These are phyloP conservation scores for Enteromius anoplus DNA, from an alignment of 2,797 vertebrate genomes.

Conservation along the genomic window DNA sequence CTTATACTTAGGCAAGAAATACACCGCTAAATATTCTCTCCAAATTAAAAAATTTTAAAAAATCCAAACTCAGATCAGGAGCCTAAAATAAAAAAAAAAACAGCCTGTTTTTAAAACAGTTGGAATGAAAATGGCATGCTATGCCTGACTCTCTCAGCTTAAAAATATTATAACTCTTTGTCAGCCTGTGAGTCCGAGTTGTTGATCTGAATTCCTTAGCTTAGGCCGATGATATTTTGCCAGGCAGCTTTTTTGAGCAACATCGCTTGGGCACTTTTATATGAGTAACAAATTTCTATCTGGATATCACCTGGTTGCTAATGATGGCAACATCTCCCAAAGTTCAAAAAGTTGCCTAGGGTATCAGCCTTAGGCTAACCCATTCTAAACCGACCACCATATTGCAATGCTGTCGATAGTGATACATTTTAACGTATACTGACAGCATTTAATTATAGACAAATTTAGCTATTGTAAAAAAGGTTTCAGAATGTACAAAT, in stretches of 20 bases:
- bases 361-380: not conserved
- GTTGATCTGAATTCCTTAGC: too few species aligned
- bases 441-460: not conserved
- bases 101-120: not conserved
- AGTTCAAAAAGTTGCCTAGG: too few species aligned
- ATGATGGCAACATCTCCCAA: too few species aligned
- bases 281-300: too few species aligned
- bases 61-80: not conserved
- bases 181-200: not conserved
- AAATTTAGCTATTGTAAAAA: not conserved
- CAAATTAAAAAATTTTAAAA: not conserved
- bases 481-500: not conserved
- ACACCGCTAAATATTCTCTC: not conserved
- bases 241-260: too few species aligned
- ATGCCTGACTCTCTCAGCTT: not conserved
- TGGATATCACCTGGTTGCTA: too few species aligned
- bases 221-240: too few species aligned
- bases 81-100: not conserved
- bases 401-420: not conserved
- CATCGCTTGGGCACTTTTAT: too few species aligned
- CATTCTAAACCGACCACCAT: not conserved
- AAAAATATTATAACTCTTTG: not conserved
- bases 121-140: conserved; percentile 7
- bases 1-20: not conserved
- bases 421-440: not conserved